phyloP scores from a whole-genome alignment of 1,140 invertebrate genomes.

The Drosophila quadrilineata region DNA sequence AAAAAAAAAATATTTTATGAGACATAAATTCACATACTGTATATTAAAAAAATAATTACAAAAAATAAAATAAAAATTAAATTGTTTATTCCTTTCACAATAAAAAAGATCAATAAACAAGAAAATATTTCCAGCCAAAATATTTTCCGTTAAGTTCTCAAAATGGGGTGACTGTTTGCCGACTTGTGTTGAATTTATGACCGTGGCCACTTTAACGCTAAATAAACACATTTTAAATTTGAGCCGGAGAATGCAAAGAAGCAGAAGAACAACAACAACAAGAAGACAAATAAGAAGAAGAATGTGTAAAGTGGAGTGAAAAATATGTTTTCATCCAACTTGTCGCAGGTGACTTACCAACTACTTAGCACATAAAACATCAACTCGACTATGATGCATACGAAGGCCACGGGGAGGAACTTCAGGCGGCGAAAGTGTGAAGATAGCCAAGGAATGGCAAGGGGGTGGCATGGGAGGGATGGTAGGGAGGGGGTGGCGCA shows the following conservation, averaged over 20 bases:
- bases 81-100: no score
- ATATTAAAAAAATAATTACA: no score
- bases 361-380: slow-evolving; percentile 52
- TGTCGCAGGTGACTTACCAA: slow-evolving; percentile 55
- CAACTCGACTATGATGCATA: slow-evolving; percentile 40
- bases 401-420: no score
- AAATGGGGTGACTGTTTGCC: background rate
- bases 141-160: no score
- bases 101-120: no score
- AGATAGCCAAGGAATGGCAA: background rate
- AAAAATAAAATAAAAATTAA: no score
- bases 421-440: no score
- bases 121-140: no score
- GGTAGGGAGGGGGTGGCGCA: background rate
- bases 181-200: background rate
- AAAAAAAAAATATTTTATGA: no score
- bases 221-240: slow-evolving; percentile 4
- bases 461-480: background rate
- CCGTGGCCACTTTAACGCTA: background rate
- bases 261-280: background rate
- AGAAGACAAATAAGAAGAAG: background rate
- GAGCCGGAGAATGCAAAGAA: background rate
- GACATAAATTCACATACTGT: no score
- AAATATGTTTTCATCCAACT: slow-evolving; percentile 41
- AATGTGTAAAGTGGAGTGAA: background rate